Percentiles rank a stretch among this genome's conserved stretches.
These are phyloP conservation scores for Cichlasoma orientale DNA, from an alignment of 2,797 vertebrate genomes.

Conservation along the genomic window DNA sequence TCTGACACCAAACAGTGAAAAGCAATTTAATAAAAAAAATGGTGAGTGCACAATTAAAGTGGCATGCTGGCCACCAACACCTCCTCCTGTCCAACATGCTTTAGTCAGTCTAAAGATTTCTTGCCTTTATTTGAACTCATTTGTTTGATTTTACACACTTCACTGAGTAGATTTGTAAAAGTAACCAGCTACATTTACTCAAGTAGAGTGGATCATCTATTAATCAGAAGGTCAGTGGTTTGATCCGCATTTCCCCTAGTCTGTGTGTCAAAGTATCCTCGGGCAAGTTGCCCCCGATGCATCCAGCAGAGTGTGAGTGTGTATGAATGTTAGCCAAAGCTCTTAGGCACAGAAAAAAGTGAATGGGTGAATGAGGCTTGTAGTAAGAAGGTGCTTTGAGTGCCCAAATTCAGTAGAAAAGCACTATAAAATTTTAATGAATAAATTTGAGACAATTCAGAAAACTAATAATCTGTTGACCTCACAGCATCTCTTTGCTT, in stretches of 20 bases:
- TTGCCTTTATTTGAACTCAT: too few species aligned
- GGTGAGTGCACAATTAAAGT: neutral
- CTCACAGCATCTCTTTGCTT: neutral
- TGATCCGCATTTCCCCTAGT: neutral
- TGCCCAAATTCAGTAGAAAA: neutral
- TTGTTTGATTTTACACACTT: neutral
- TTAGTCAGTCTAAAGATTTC: neutral
- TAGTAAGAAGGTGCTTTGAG: too few species aligned
- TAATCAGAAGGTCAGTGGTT: neutral
- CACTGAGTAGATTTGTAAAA: neutral
- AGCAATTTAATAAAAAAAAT: neutral
- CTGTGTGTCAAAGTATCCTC: neutral
- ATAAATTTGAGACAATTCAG: neutral
- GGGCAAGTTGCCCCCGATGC: neutral
- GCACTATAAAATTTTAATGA: neutral
- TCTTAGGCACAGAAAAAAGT: neutral
- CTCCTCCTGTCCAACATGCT: neutral
- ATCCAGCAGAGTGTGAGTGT: neutral
- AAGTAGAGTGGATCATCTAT: neutral
- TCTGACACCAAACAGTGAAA: constrained; percentile 69
- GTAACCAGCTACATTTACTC: neutral
- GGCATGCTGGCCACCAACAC: neutral
- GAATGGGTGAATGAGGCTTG: too few species aligned
- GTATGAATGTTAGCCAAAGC: neutral
- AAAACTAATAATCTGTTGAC: neutral